phyloP scores from a whole-genome alignment of 2,797 vertebrate genomes.

The Thripadectes ignobilis region DNA sequence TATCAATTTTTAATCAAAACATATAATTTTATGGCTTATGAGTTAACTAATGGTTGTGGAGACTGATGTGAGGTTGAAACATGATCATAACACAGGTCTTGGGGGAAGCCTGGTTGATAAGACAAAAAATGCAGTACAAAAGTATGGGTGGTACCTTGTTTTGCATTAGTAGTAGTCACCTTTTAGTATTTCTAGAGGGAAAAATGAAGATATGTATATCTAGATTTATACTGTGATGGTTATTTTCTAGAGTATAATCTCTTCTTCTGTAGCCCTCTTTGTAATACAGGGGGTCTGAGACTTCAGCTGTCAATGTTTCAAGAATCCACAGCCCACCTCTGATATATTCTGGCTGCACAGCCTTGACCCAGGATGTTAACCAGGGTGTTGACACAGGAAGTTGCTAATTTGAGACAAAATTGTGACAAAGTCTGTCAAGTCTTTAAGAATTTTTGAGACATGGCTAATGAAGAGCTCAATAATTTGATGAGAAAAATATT shows the following conservation, averaged over 20 bases:
- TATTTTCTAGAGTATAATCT: background rate
- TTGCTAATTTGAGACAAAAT: background rate
- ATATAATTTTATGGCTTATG: constrained; percentile 45
- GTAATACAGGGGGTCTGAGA: background rate
- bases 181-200: background rate
- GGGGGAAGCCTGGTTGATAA: background rate
- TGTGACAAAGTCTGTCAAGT: background rate
- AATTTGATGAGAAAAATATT: background rate
- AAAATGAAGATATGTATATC: background rate
- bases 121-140: background rate
- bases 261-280: background rate
- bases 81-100: background rate
- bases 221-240: background rate
- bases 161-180: background rate
- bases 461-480: background rate
- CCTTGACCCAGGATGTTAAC: background rate
- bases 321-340: background rate
- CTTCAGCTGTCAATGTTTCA: background rate
- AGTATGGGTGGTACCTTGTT: background rate
- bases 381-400: background rate
- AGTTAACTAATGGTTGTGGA: constrained; percentile 27
- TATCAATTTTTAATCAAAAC: constrained; percentile 57
- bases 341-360: background rate
- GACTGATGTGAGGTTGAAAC: background rate
- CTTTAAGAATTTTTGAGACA: background rate